Percentiles rank a stretch among this genome's conserved stretches.
phyloP scores from a whole-genome alignment of 2,797 vertebrate genomes.

The Cottoperca gobio region DNA sequence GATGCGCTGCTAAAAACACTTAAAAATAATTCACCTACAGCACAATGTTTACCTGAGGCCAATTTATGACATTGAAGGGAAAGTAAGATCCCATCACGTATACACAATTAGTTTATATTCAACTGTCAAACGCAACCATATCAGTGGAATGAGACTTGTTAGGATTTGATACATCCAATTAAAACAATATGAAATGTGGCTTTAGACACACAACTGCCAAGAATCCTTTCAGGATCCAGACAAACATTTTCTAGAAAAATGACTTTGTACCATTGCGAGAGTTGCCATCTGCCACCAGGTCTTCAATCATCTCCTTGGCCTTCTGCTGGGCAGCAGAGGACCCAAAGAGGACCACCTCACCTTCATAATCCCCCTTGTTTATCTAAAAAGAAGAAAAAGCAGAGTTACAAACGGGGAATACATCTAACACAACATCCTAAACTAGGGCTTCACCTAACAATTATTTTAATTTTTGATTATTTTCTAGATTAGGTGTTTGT shows the following conservation, averaged over 20 bases:
- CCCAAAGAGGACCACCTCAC: slow-evolving; percentile 90
- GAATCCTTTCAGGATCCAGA: not conserved
- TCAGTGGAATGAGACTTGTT: not conserved
- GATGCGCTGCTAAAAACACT: too few relatives aligned
- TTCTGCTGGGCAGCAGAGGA: slow-evolving; percentile 84
- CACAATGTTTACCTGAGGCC: not conserved
- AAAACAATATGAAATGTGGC: not conserved
- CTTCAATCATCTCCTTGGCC: slow-evolving; percentile 90
- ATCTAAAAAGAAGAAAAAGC: slow-evolving; percentile 77
- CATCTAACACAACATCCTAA: too few relatives aligned
- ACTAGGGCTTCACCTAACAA: not conserved
- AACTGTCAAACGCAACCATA: not conserved
- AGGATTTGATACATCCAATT: too few relatives aligned
- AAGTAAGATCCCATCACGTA: not conserved
- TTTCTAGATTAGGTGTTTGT: too few relatives aligned
- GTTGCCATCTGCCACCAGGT: slow-evolving; percentile 76
- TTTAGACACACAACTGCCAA: not conserved
- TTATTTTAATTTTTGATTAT: too few relatives aligned
- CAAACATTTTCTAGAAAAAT: not conserved
- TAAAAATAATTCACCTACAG: too few relatives aligned
- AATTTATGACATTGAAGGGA: not conserved
- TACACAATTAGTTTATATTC: not conserved
- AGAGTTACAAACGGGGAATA: not conserved
- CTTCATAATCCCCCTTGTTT: slow-evolving; percentile 82
- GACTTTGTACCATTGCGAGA: slow-evolving; percentile 42